Base-by-base conservation (phyloP, 2,888 invertebrate genomes). In the Heteropelma amictum region DNA sequence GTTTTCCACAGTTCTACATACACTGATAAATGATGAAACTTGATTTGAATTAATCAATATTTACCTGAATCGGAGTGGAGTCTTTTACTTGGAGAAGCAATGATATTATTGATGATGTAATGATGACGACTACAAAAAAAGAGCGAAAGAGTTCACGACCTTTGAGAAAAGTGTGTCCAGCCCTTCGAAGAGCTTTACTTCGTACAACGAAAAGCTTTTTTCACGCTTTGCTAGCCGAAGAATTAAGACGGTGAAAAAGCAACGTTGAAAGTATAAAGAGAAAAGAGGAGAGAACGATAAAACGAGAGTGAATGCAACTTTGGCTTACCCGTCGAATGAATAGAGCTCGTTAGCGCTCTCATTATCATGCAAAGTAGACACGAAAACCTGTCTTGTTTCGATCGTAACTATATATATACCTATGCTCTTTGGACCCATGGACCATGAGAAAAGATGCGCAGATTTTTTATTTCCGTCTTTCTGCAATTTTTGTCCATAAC, bases 301-400 rank as follows among this genome's bases (percentile, higher is more conserved):
- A 73, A 71, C 42, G 74, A 33, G 40, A 67, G 63, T 63, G 76
- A 76, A 76, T 63, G 75, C 69, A 49, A 51, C 53, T 30, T 33
- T 26, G 65, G 63, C 40, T 38, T 38, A 42, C 30, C 56, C 21
- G 72, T 47, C 76, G 74, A 77, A 80, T 84, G 82, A 84, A 84
- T 82, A 74, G 79, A 76, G 80, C 82, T 85, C 82, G 83, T 84
- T 85, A 85, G 82, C 77, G 78, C 77, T 80, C 80, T 84, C 81
- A 81, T 82, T 84, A 82, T 80, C 79, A 80, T 81, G 82, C 78
- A 81, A 83, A 81, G 80, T 78, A 79, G 79, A 82, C 78, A 72
- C 74, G 80, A 84, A 83, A 81, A 78, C n/a, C 79, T 79, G 65
- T 76, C 61, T 53, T 51, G 67, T 76, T 49, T 45, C 14, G 60